Evolutionary conservation across 2,797 vertebrate genomes (phyloP).

Genomic region (Alcedo atthis): DNA sequence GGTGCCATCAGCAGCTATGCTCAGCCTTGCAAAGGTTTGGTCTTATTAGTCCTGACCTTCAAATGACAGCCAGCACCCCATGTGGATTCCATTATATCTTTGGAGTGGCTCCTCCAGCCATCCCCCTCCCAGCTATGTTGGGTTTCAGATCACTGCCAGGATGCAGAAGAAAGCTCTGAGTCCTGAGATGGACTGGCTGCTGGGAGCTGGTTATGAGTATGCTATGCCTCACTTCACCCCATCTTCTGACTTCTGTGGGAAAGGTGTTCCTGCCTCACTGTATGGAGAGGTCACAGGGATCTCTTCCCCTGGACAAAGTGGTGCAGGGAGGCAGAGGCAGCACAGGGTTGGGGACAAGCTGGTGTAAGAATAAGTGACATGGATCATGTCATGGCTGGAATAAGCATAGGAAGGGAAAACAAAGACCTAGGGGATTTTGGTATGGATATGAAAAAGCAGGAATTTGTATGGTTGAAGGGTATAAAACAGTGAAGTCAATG

Average conservation of each 20-base stretch:
- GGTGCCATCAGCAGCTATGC: background rate
- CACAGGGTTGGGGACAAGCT: background rate
- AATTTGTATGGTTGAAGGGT: background rate
- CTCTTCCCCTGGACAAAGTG: fast-evolving
- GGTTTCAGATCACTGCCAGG: background rate
- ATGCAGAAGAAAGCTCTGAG: fast-evolving
- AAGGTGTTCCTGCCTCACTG: fast-evolving
- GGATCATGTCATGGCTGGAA: background rate
- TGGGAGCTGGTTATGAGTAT: background rate
- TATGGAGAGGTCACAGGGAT: background rate
- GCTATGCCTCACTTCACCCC: fast-evolving
- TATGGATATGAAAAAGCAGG: background rate
- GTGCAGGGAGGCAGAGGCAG: background rate
- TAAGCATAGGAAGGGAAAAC: background rate
- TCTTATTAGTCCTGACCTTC: background rate
- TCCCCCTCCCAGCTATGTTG: background rate
- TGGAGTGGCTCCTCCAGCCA: background rate
- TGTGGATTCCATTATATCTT: fast-evolving
- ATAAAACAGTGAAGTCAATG: background rate
- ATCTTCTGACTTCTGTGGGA: fast-evolving
- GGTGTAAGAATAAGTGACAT: background rate
- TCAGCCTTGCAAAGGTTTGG: background rate
- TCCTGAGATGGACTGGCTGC: background rate
- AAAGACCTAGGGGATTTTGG: background rate
- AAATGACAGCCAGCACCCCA: fast-evolving